A percentile compares a stretch with the other conserved stretches of the same genome.
phyloP scores from a whole-genome alignment of 2,888 invertebrate genomes.

The Unio pictorum region DNA sequence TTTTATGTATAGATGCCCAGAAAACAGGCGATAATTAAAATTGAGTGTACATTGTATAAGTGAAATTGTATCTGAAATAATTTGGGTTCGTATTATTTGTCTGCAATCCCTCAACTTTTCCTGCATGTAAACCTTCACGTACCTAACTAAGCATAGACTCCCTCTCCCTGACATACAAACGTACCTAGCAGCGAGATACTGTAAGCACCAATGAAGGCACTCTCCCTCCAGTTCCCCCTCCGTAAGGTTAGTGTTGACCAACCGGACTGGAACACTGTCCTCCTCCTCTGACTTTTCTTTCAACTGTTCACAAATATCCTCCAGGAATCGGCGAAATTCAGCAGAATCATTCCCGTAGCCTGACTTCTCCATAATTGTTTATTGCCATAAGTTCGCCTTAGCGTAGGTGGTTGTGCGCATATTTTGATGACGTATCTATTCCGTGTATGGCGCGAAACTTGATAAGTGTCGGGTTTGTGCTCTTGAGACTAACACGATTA shows the following conservation, averaged over 20 bases:
- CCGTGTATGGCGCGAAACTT: neutral
- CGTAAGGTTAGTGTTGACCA: slow-evolving; percentile 41
- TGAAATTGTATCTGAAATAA: no score
- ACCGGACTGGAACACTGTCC: slow-evolving; percentile 44
- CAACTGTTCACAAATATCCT: slow-evolving; percentile 50
- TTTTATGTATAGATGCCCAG: no score
- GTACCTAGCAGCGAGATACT: slow-evolving; percentile 60
- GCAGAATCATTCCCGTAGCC: slow-evolving; percentile 37
- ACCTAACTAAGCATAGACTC: no score
- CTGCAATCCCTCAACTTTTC: no score
- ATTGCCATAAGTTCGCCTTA: slow-evolving; percentile 47
- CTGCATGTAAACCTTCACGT: no score
- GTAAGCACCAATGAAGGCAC: slow-evolving; percentile 62
- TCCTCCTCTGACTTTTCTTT: slow-evolving; percentile 43
- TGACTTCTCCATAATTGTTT: slow-evolving; percentile 50
- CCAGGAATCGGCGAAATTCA: slow-evolving; percentile 52
- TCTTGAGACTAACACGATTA: no score
- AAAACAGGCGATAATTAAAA: no score
- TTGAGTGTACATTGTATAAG: no score
- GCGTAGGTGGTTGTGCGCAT: slow-evolving; percentile 44
- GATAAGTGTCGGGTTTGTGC: no score
- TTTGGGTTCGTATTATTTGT: no score
- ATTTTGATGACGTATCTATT: slow-evolving; percentile 34
- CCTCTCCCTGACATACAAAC: no score
- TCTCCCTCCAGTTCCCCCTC: slow-evolving; percentile 62